phyloP scores from a whole-genome alignment of 1,140 invertebrate genomes.

The Potamilus streckersoni region DNA sequence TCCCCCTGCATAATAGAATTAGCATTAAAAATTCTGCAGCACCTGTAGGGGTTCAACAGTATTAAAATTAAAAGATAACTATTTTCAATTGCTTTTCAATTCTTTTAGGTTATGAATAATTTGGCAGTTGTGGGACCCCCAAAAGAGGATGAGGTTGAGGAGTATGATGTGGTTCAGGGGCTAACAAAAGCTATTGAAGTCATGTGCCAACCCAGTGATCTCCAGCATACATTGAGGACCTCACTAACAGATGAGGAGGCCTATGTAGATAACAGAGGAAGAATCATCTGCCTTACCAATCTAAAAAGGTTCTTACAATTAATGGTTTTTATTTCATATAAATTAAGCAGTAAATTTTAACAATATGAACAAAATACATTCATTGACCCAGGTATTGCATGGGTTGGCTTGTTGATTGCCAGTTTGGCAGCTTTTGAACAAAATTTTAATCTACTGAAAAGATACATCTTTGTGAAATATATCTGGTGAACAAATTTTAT shows the following conservation, averaged over 20 bases:
- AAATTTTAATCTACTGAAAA: not conserved
- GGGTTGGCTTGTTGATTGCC: not conserved
- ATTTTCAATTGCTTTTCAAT: not conserved
- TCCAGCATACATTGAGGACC: constrained; percentile 75
- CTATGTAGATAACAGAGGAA: constrained; percentile 76
- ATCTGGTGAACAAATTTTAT: too few species aligned
- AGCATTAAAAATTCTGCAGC: too few species aligned
- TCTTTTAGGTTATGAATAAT: constrained; percentile 32
- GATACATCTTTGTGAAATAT: too few species aligned
- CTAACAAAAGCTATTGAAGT: constrained; percentile 88
- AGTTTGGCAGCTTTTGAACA: not conserved
- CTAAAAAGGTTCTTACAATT: constrained; percentile 74
- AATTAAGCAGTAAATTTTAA: too few species aligned
- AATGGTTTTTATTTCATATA: not conserved
- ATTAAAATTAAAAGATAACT: not conserved
- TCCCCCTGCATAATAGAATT: too few species aligned
- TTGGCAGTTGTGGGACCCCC: constrained; percentile 78
- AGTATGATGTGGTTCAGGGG: constrained; percentile 85
- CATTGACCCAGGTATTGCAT: not conserved
- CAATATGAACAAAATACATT: not conserved
- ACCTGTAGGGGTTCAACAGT: too few species aligned
- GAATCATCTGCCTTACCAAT: constrained; percentile 90
- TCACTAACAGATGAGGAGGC: constrained; percentile 70
- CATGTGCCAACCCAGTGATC: constrained; percentile 83
- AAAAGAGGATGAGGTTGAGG: constrained; percentile 48